Evolutionary conservation across 2,888 invertebrate genomes (phyloP), one percentile per base, ranked within the genome.

Genomic region (Cantharis rufa): DNA sequence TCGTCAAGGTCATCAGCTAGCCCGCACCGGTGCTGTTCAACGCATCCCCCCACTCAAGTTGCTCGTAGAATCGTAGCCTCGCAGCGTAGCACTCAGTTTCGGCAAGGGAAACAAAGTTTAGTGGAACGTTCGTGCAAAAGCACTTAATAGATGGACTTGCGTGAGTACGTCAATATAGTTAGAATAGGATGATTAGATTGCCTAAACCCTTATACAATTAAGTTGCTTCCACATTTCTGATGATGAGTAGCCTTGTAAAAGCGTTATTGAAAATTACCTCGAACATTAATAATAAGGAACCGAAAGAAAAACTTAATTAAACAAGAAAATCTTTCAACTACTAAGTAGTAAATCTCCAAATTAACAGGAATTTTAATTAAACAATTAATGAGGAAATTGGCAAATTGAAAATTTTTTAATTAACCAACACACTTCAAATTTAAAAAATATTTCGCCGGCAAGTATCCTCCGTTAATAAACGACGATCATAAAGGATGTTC

Each of bases 111-210:
- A 80, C 78, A 76, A 73, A 78, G 74, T 79, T 80, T 80, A 75
- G 77, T 77, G 77, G 48, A 48, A 48, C 48, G 77, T 63, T 78
- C 79, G 80, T 80, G 80, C 71, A 71, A 75, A 79, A 79, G 79
- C 77, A 78, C 75, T 62, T 70, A 78, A 78, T 81, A 79, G 80
- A 82, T 81, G 82, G 81, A 82, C 81, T 80, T 81, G 79, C 78
- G 82, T 82, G 82, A 82, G 82, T 82, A 82, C 81, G 79, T 81
- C 79, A 78, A 80, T 80, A 74, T 69, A 71, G 63, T 78, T 70
- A 70, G 72, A 68, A 28, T 71, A 32, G 48, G 68, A 48, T 24
- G 71, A 70, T 72, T 72, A 62, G 72, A 69, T 69, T 69, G 28
- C 69, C 63, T 21, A 70, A 27, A 69, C 24, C 71, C 71, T 71